Evolutionary conservation across 2,888 invertebrate species (phyloP), one percentile per base, ranked within the genome.

Genomic region (Ryuthela nishihirai): DNA sequence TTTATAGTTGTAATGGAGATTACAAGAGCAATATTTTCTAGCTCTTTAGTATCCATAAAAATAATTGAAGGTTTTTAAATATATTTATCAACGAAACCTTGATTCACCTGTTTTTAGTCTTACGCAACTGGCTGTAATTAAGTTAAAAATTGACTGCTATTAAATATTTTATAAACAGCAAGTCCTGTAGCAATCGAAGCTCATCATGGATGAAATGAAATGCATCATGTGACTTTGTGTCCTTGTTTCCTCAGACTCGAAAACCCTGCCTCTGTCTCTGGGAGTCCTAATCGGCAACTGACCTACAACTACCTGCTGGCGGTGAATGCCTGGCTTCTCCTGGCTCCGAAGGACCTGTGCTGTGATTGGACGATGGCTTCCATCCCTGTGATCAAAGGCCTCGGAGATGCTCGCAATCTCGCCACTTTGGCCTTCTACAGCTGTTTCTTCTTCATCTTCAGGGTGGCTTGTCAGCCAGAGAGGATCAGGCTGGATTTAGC

Each of bases 351-450:
- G 67, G 83, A 87, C 67, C 80, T 97, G 54, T 95, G 95, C 77
- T 95, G 94, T 75, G 95, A 97, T 77, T 97, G 95, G 95, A 97
- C 95, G 41, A 97, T 97, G 97, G 94, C 91, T 49, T 92, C 92
- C 5, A 85, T 97, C 52, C 88, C 93, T 0, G 76, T 95, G 52
- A 79, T 97, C 41, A 83, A 84, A 67, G 83, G 85, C 32, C 81
- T 91, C 72, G 71, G 80, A 5, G 95, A 97, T 75, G 75, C 80
- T 0, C 80, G 95, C 39, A 94, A 94, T 77, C 66, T 92, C 41
- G 83, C 84, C 17, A 94, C 93, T 0, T 42, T 90, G 21, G 77
- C 79, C 0, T 81, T 87, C 35, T 86, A 85, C 67, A 73, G 77
- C 0, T 79, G 79, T 26, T 48, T 78, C 25, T 65, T 65, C 45